A percentile compares a stretch with the other conserved stretches of the same genome.
Evolutionary conservation across 2,113 vertebrate genomes (phyloP).

Genomic region (Sminthopsis crassicaudata): DNA sequence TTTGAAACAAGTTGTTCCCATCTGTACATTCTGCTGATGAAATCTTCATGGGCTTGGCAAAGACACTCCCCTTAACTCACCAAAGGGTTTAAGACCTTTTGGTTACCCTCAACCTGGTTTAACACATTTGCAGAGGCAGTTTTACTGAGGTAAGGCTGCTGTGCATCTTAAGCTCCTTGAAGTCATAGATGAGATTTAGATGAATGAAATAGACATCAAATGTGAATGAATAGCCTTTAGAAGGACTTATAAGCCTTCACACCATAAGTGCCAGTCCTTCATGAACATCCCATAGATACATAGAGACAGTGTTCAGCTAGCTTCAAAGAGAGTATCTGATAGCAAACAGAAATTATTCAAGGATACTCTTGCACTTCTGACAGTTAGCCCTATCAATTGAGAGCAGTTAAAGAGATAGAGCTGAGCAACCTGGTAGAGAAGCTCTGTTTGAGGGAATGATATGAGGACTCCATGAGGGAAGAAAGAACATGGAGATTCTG

Average conservation of each 20-base stretch:
- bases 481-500: background rate
- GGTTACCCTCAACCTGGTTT: background rate
- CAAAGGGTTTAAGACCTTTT: background rate
- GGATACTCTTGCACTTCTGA: background rate
- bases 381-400: background rate
- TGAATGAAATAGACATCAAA: background rate
- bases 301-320: background rate
- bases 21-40: background rate
- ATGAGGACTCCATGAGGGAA: background rate
- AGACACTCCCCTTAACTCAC: no score
- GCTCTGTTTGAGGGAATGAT: background rate
- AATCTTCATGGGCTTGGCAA: background rate
- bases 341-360: background rate
- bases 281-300: background rate
- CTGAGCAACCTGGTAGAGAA: background rate
- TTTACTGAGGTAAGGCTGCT: background rate
- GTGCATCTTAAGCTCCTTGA: background rate
- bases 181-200: no score
- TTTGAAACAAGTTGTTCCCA: background rate
- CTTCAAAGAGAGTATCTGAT: background rate
- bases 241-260: background rate
- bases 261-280: background rate
- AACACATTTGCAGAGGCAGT: background rate
- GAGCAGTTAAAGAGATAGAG: background rate
- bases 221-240: background rate